These are phyloP conservation scores for Latheticus oryzae DNA, from an alignment of 2,888 invertebrate genomes.

Conservation along the genomic window DNA sequence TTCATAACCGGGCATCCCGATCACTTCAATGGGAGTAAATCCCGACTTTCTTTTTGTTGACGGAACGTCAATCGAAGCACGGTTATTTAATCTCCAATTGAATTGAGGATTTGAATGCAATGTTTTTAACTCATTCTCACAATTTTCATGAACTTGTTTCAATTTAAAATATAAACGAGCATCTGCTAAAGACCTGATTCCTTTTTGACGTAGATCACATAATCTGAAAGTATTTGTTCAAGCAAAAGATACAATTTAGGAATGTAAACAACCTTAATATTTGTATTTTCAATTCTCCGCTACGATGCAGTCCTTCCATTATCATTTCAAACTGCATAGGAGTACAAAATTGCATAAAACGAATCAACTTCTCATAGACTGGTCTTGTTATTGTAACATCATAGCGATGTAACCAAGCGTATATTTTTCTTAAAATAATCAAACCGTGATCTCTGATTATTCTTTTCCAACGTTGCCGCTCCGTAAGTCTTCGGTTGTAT, in stretches of 20 bases:
- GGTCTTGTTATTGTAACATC: conserved; percentile 72
- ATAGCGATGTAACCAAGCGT: conserved; percentile 78
- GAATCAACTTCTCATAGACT: conserved; percentile 71
- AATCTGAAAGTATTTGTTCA: no score
- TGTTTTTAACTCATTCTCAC: conserved; percentile 67
- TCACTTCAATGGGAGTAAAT: conserved; percentile 73
- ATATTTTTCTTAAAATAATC: conserved; percentile 77
- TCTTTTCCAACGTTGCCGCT: conserved; percentile 77
- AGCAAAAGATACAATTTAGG: no score
- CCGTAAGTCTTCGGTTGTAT: conserved; percentile 82
- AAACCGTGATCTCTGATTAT: conserved; percentile 84
- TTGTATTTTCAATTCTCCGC: conserved; percentile 74
- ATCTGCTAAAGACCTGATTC: conserved; percentile 75
- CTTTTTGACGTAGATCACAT: conserved; percentile 76
- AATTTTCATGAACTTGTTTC: conserved; percentile 71
- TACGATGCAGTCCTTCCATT: conserved; percentile 80
- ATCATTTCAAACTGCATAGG: conserved; percentile 78
- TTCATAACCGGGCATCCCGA: conserved; percentile 83
- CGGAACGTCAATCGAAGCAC: conserved; percentile 38
- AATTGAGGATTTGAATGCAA: conserved; percentile 59
- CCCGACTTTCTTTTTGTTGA: conserved; percentile 51
- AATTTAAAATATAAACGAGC: conserved; percentile 75
- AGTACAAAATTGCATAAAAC: conserved; percentile 81
- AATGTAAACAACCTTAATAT: conserved; percentile 67
- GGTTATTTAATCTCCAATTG: conserved; percentile 55